These are phyloP conservation scores for Bhutanitis thaidina DNA, from an alignment of 2,888 invertebrate genomes.

Conservation along the genomic window DNA sequence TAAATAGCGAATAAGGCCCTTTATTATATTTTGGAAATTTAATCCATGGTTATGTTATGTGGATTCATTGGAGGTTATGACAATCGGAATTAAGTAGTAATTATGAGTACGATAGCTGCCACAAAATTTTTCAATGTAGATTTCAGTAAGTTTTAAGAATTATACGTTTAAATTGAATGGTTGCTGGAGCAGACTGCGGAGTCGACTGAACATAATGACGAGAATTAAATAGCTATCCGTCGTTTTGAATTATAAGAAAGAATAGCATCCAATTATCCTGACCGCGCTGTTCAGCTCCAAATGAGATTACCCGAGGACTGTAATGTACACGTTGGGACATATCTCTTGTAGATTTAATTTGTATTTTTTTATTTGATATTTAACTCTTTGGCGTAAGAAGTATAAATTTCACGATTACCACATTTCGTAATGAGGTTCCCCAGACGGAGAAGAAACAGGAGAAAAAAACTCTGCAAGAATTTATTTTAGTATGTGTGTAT, in stretches of 20 bases:
- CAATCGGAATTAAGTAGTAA: not conserved
- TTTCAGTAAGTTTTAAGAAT: not conserved
- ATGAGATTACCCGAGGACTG: conserved; percentile 5
- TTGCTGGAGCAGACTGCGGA: not conserved
- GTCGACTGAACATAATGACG: not conserved
- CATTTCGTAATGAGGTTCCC: no score
- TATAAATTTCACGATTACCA: no score
- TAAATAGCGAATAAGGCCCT: no score
- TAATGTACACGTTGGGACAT: conserved; percentile 2
- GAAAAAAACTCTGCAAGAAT: no score
- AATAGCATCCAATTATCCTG: conserved; percentile 12
- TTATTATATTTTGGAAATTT: no score
- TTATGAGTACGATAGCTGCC: not conserved
- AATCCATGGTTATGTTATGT: no score
- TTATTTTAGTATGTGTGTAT: no score
- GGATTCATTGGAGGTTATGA: not conserved
- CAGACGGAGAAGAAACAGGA: no score
- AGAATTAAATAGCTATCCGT: conserved; percentile 13
- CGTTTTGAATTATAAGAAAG: conserved; percentile 5
- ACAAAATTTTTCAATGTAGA: no score
- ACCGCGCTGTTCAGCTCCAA: conserved; percentile 1
- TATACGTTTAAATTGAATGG: not conserved
- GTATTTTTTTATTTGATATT: no score
- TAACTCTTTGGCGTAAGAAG: no score
- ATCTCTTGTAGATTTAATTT: not conserved